Evolutionary conservation across 2,797 vertebrate genomes (phyloP), one percentile per base, ranked within the genome.

Genomic region (Lophotriccus pileatus): DNA sequence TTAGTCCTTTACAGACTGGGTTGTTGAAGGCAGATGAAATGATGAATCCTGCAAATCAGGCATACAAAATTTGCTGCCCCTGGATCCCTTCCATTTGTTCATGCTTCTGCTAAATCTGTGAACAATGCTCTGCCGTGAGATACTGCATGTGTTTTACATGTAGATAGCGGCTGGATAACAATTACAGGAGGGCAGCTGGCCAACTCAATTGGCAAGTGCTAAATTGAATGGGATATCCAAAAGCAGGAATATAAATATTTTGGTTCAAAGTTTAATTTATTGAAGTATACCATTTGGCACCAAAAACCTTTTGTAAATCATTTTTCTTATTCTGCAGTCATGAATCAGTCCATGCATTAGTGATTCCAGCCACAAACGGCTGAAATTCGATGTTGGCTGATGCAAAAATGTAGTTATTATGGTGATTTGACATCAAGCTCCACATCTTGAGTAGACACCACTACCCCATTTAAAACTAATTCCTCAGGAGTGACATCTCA

Each of bases 231-330:
- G 89, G 87, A 84, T 95, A 89, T 82, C 87, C 86, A 79, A 95
- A 95, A 93, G 89, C 18, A 12, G 32, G 77, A 94, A 94, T 94
- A 87, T 83, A 96, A 97, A 97, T 95, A 96, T 97, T 96, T 97
- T 90, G 69, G 60, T 96, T 96, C 90, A 96, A 96, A 97, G 86
- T 92, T 95, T 96, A 97, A 96, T 96, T 96, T 93, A 88, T 70
- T 83, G 13, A 95, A 95, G 88, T 89, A 73, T 64, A 94, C 75
- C 70, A 83, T 55, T 97, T 97, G 94, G 93, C 95, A 97, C 55
- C n/a, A 88, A 96, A 81, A 93, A 17, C 32, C 87, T 94, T 55
- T 88, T 84, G 46, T 5, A 94, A 96, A 95, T 95, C 0, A 86
- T 90, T 94, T 97, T 93, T 77, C 77, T 75, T 90, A 43, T 80